phyloP scores from a whole-genome alignment of 2,888 invertebrate species.

The Lymantria dispar region DNA sequence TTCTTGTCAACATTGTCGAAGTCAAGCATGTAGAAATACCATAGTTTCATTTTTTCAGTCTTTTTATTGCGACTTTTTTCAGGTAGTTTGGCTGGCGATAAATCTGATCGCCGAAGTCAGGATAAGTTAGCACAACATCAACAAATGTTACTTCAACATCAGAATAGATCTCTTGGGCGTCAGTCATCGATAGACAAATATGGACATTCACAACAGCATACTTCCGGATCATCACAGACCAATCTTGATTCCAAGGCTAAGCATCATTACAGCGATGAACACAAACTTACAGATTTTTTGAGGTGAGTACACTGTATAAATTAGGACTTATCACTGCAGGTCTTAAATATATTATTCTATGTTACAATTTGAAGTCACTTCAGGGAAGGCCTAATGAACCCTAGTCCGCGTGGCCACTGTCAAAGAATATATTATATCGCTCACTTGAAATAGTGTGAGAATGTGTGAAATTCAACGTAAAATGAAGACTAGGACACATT shows the following conservation, averaged over 20 bases:
- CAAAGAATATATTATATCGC: too few relatives aligned
- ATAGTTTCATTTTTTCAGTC: background rate
- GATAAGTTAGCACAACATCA: constrained; percentile 84
- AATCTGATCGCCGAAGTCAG: constrained; percentile 66
- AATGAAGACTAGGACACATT: too few relatives aligned
- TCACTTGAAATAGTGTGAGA: too few relatives aligned
- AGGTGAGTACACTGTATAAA: constrained; percentile 44
- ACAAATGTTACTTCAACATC: constrained; percentile 86
- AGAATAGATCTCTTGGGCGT: constrained; percentile 82
- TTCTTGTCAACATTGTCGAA: constrained; percentile 60
- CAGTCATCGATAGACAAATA: constrained; percentile 85
- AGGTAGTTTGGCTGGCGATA: constrained; percentile 69
- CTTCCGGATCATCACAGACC: constrained; percentile 64
- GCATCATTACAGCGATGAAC: constrained; percentile 82
- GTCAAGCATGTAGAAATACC: background rate
- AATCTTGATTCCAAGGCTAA: constrained; percentile 62
- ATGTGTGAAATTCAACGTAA: too few relatives aligned
- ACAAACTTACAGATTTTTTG: constrained; percentile 87
- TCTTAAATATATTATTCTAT: too few relatives aligned
- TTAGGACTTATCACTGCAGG: too few relatives aligned
- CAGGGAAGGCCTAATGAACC: too few relatives aligned
- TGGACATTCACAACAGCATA: constrained; percentile 71
- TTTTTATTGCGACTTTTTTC: constrained; percentile 17
- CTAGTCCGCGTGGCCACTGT: too few relatives aligned
- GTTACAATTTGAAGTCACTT: too few relatives aligned